Evolutionary conservation across 1,140 invertebrate genomes (phyloP), one percentile per base, ranked within the genome.

Genomic region (Lethocerus indicus): DNA sequence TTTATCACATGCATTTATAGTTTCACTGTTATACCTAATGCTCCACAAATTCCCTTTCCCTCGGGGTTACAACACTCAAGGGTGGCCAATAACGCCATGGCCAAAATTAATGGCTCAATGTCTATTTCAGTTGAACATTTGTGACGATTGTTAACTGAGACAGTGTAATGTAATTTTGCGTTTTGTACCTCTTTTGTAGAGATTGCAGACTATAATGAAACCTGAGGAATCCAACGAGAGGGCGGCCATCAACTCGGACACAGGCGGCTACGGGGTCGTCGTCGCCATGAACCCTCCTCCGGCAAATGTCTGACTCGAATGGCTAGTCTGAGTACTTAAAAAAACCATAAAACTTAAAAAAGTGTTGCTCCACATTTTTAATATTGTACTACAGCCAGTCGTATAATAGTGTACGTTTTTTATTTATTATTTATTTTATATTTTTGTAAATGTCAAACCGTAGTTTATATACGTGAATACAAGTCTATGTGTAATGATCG

Each of bases 301-400:
- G n/a, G n/a, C n/a, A n/a, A n/a, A n/a, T n/a, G 60, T 61, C 47
- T 61, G 60, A 61, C 59, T 58, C 40, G 60, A 57, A 50, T 58
- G 57, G 57, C 49, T 58, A n/a, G 57, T 58, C 35, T 58, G 49
- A 54, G 25, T 20, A 45, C 16, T n/a, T n/a, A n/a, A n/a, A n/a
- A n/a, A n/a, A n/a, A n/a, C 28, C n/a, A n/a, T n/a, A n/a, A n/a
- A n/a, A n/a, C n/a, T n/a, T n/a, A n/a, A n/a, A n/a, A n/a, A n/a
- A n/a, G n/a, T n/a, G n/a, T n/a, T n/a, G n/a, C n/a, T n/a, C n/a
- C n/a, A n/a, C n/a, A n/a, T n/a, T n/a, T n/a, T n/a, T n/a, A n/a
- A n/a, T n/a, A n/a, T n/a, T n/a, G n/a, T n/a, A n/a, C n/a, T n/a
- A n/a, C n/a, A n/a, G n/a, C n/a, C n/a, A n/a, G n/a, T n/a, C n/a